These are phyloP conservation scores for Sinohyriopsis cumingii DNA, from an alignment of 2,888 invertebrate genomes.

Conservation along the genomic window DNA sequence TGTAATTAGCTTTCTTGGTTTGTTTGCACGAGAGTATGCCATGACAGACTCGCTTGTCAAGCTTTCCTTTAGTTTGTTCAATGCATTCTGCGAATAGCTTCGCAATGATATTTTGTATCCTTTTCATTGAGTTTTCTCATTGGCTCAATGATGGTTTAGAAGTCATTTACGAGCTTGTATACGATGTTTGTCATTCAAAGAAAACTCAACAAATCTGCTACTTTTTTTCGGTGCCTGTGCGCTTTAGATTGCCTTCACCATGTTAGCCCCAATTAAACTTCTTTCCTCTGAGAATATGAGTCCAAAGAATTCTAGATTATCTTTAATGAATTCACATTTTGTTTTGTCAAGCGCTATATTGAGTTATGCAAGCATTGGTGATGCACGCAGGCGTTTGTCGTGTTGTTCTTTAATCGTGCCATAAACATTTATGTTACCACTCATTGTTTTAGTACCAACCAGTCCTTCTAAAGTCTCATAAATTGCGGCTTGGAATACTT, in stretches of 20 bases:
- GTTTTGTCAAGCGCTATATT: conserved; percentile 9
- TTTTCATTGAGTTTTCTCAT: conserved; percentile 34
- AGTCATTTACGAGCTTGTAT: conserved; percentile 23
- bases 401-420: conserved; percentile 3
- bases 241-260: conserved; percentile 1
- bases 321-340: neutral
- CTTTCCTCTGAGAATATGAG: conserved; percentile 11
- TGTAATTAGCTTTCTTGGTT: conserved; percentile 36
- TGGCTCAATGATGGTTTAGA: conserved; percentile 28
- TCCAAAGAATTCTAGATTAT: conserved; percentile 11
- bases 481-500: neutral
- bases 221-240: conserved; percentile 9
- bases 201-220: conserved; percentile 21
- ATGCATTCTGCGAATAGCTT: conserved; percentile 18
- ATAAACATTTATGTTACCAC: conserved; percentile 3
- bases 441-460: neutral
- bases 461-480: conserved; percentile 1
- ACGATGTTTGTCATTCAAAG: conserved; percentile 28
- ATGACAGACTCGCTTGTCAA: conserved; percentile 30
- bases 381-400: neutral
- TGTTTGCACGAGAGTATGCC: conserved; percentile 36
- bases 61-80: conserved; percentile 33
- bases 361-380: neutral
- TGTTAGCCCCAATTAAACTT: conserved; percentile 9
- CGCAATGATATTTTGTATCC: conserved; percentile 30